Conservation (phyloP, 1,140 invertebrate species). For the Agrypnia vestita region DNA sequence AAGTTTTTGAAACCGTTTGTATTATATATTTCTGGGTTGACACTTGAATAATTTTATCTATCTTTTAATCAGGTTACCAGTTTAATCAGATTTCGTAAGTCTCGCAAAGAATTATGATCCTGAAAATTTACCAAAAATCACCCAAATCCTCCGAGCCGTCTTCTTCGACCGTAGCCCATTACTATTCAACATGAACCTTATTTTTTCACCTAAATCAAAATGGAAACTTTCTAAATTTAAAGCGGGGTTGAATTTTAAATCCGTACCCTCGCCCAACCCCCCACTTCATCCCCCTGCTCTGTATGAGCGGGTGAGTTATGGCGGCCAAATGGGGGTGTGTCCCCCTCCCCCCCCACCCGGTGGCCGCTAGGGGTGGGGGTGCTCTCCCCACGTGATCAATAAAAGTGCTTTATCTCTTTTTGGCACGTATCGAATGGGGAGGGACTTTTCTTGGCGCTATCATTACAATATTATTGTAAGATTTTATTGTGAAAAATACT, state of each 20-base stretch:
- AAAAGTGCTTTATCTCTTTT: constrained; percentile 76
- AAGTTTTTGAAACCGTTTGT: no score
- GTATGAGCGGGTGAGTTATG: constrained; percentile 73
- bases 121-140: neutral
- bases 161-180: constrained; percentile 11
- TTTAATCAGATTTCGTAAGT: no score
- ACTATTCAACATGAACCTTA: constrained; percentile 18
- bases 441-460: constrained; percentile 47
- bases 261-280: constrained; percentile 68
- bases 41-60: no score
- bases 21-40: no score
- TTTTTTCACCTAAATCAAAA: constrained; percentile 40
- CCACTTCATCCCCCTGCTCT: constrained; percentile 60
- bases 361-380: constrained; percentile 66
- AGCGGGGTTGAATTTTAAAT: constrained; percentile 68
- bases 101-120: no score
- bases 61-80: no score
- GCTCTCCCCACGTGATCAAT: constrained; percentile 75
- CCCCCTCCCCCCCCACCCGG: constrained; percentile 63
- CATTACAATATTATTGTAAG: constrained; percentile 38
- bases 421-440: constrained; percentile 70
- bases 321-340: constrained; percentile 72
- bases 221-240: constrained; percentile 41
- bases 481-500: neutral
- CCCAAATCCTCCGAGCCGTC: neutral